These are phyloP conservation scores for Hartigia nigra DNA, from an alignment of 2,888 invertebrate species.

Conservation along the genomic window DNA sequence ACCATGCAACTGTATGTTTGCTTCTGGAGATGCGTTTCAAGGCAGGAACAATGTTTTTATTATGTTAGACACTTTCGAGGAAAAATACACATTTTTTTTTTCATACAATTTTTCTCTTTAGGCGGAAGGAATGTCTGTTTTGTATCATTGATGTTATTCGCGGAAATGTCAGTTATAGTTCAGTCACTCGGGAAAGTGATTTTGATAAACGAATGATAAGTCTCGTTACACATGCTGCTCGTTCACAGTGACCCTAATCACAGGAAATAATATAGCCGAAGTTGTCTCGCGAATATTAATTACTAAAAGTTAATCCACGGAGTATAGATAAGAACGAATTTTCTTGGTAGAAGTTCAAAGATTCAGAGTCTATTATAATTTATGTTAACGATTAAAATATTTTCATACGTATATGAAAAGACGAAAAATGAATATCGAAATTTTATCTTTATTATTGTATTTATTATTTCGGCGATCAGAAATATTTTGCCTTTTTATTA, in stretches of 20 bases:
- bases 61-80: too few species aligned
- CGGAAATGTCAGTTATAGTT: conserved; percentile 7
- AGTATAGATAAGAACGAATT: not conserved
- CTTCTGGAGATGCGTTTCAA: not conserved
- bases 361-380: not conserved
- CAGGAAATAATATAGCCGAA: conserved; percentile 16
- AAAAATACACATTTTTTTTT: too few species aligned
- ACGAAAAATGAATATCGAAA: not conserved
- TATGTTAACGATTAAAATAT: not conserved
- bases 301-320: not conserved
- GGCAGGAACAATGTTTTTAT: not conserved
- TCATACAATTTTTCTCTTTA: too few species aligned
- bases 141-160: not conserved
- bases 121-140: not conserved
- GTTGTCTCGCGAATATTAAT: conserved; percentile 16
- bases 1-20: not conserved
- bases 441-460: conserved; percentile 2
- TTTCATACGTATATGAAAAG: not conserved
- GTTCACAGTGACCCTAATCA: conserved; percentile 10
- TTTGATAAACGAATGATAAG: conserved; percentile 15
- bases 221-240: conserved; percentile 17
- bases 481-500: conserved; percentile 10
- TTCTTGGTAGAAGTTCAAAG: not conserved
- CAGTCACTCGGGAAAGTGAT: conserved; percentile 2
- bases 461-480: not conserved